Percentiles rank a stretch among this genome's conserved stretches.
These are phyloP conservation scores for Rhagonycha fulva DNA, from an alignment of 2,888 invertebrate genomes.

Conservation along the genomic window DNA sequence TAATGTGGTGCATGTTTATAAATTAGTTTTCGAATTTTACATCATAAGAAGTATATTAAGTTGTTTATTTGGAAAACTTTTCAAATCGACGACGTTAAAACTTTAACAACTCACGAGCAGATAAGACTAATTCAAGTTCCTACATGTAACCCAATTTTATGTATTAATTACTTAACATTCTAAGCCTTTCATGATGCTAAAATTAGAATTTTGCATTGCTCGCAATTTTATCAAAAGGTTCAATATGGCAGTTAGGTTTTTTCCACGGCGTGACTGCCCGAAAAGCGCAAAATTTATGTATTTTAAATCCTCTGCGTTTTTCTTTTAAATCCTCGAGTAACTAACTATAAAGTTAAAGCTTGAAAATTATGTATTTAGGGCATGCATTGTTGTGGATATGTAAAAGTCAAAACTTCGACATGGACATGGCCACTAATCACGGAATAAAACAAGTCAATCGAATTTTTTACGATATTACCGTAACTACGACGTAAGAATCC, in stretches of 20 bases:
- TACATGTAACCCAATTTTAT: neutral
- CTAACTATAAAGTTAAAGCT: neutral
- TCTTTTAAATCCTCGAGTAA: neutral
- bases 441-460: neutral
- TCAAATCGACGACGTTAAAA: neutral
- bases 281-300: neutral
- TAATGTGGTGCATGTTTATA: conserved; percentile 2
- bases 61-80: neutral
- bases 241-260: too few species aligned
- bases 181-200: too few species aligned
- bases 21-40: neutral
- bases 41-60: neutral
- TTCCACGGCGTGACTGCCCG: neutral
- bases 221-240: too few species aligned
- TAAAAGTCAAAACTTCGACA: neutral
- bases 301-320: neutral
- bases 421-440: neutral
- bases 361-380: neutral
- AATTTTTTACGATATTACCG: neutral
- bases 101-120: neutral
- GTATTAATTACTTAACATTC: neutral
- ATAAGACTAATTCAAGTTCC: neutral
- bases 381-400: neutral
- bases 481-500: neutral
- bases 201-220: too few species aligned